A percentile compares a stretch with the other conserved stretches of the same genome.
Evolutionary conservation across 2,797 vertebrate genomes (phyloP).

Genomic region (Poliocrania exsul): DNA sequence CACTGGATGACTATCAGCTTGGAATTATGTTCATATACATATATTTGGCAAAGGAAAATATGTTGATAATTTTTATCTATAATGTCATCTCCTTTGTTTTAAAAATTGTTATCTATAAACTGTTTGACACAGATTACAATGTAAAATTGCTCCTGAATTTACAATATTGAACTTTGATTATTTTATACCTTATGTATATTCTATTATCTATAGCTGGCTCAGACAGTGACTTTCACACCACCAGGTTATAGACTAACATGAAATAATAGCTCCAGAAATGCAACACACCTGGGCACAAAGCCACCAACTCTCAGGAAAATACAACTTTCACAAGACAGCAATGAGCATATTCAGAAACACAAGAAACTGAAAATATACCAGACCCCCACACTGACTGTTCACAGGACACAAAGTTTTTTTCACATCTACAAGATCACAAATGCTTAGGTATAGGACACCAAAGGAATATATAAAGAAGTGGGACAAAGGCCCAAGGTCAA

Average conservation of each 20-base stretch:
- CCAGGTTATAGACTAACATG: not conserved
- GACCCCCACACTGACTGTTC: not conserved
- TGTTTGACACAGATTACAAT: not conserved
- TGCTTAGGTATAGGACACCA: not conserved
- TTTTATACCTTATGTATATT: not conserved
- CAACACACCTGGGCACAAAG: not conserved
- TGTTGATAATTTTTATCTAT: not conserved
- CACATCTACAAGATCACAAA: not conserved
- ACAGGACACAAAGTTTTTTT: not conserved
- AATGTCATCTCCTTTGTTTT: not conserved
- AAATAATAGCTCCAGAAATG: not conserved
- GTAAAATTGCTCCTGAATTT: not conserved
- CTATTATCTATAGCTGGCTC: not conserved
- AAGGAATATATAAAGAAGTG: not conserved
- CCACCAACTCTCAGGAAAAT: not conserved
- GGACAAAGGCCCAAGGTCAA: not conserved
- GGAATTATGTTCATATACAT: not conserved
- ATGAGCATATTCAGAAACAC: not conserved
- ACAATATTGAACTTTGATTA: not conserved
- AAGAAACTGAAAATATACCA: not conserved
- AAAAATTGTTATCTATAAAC: not conserved
- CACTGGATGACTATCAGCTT: not conserved
- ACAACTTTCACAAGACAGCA: not conserved
- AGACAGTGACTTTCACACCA: not conserved
- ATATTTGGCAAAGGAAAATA: not conserved